Conservation (phyloP, 2,113 vertebrate species). For the Engystomops pustulosus region DNA sequence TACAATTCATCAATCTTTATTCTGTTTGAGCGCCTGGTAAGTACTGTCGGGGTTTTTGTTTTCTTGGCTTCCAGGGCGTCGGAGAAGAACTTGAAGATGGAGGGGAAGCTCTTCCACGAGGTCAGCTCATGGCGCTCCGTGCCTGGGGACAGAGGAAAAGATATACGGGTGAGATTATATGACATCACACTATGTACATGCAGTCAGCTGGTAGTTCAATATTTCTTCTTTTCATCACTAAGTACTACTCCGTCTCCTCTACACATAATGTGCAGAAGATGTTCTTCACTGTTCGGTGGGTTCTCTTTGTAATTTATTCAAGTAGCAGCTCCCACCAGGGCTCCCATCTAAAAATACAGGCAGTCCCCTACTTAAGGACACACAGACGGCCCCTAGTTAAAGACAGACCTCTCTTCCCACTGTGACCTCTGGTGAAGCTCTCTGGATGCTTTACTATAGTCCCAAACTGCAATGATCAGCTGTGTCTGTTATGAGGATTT, state of each 20-base stretch:
- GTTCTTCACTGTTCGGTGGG: not conserved
- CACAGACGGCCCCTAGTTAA: too few relatives aligned
- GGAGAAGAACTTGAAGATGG: conserved; percentile 90
- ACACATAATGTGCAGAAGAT: not conserved
- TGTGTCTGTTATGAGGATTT: too few relatives aligned
- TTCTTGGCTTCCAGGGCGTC: conserved; percentile 81
- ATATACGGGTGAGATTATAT: not conserved
- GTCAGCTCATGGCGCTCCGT: conserved; percentile 96
- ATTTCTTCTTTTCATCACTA: not conserved
- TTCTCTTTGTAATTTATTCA: not conserved
- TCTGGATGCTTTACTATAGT: too few relatives aligned
- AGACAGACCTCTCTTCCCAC: too few relatives aligned
- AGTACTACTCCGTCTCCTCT: not conserved
- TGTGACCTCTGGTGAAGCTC: too few relatives aligned
- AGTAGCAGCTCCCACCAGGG: not conserved
- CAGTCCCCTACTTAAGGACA: too few relatives aligned
- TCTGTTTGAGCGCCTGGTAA: conserved; percentile 86
- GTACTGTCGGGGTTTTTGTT: conserved; percentile 76
- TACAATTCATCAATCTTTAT: conserved; percentile 89
- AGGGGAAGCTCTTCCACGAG: conserved; percentile 93
- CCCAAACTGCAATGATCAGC: too few relatives aligned
- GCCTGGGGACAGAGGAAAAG: conserved; percentile 73
- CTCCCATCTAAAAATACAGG: too few relatives aligned
- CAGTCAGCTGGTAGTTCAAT: not conserved
- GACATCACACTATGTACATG: not conserved